These are phyloP conservation scores for Andrena marginata DNA, from an alignment of 2,888 invertebrate species.

Conservation along the genomic window DNA sequence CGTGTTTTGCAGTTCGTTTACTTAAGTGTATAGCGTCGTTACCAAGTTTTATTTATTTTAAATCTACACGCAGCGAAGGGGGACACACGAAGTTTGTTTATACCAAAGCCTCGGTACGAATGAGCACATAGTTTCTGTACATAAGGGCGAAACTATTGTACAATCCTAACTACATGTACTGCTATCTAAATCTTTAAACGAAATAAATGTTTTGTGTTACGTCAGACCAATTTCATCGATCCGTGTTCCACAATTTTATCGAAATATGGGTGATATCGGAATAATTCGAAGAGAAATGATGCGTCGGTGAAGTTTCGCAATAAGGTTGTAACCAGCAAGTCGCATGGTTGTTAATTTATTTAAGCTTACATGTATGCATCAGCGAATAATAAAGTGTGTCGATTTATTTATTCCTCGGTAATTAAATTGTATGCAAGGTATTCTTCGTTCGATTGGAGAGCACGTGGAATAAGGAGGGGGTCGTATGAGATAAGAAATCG, in stretches of 20 bases:
- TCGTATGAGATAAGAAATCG: not conserved
- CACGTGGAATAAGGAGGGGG: not conserved
- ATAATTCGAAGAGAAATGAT: not conserved
- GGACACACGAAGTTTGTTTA: constrained; percentile 22
- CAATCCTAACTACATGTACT: constrained; percentile 48
- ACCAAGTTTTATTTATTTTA: constrained; percentile 13
- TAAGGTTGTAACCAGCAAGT: too few relatives aligned
- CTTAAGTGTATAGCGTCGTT: constrained; percentile 22
- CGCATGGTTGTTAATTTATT: not conserved
- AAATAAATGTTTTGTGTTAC: constrained; percentile 64
- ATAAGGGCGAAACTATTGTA: constrained; percentile 59
- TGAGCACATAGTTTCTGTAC: constrained; percentile 64
- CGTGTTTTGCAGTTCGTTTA: not conserved
- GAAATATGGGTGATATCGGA: not conserved
- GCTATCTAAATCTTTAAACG: constrained; percentile 49
- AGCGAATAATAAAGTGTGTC: not conserved
- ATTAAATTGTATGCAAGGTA: constrained; percentile 7
- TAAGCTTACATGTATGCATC: not conserved
- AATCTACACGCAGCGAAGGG: constrained; percentile 12
- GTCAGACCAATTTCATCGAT: not conserved
- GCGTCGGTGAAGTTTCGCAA: too few relatives aligned
- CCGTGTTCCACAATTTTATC: not conserved
- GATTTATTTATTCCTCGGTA: not conserved
- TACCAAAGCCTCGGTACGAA: constrained; percentile 43
- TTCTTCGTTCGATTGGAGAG: not conserved